Percentiles rank a stretch among this genome's conserved stretches.
Evolutionary conservation across 1,140 invertebrate species (phyloP).

Genomic region (Pogonomyrmex californicus): DNA sequence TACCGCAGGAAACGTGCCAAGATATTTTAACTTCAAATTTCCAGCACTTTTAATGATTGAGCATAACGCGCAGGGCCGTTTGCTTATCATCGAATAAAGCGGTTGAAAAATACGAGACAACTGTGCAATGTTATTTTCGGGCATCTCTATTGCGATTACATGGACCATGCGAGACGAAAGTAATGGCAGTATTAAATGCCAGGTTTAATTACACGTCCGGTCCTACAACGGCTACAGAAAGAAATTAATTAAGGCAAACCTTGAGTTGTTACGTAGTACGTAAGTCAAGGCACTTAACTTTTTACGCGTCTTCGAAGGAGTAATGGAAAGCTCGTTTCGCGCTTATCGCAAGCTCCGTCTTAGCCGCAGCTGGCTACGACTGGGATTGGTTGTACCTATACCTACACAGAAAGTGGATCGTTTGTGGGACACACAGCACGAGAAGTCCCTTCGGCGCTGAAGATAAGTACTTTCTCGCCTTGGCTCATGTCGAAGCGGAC

Average conservation of each 20-base stretch:
- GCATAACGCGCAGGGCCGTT: neutral
- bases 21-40: constrained; percentile 25
- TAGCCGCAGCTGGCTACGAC: constrained; percentile 47
- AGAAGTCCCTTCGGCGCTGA: constrained; percentile 51
- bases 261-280: constrained; percentile 32
- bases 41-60: constrained; percentile 20
- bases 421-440: constrained; percentile 35
- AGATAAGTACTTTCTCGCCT: constrained; percentile 62
- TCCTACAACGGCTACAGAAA: neutral
- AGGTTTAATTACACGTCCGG: constrained; percentile 40
- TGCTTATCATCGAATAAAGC: neutral
- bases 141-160: constrained; percentile 22
- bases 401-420: constrained; percentile 55
- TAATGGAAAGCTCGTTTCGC: constrained; percentile 60
- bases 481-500: constrained; percentile 39
- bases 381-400: constrained; percentile 43
- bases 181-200: constrained; percentile 18
- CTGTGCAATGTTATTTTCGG: neutral
- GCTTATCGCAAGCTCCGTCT: constrained; percentile 52
- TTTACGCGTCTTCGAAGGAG: constrained; percentile 49
- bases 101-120: constrained; percentile 18
- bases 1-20: neutral
- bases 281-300: constrained; percentile 56
- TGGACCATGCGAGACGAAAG: neutral
- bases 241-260: constrained; percentile 57